A percentile compares a stretch with the other conserved stretches of the same genome.
Conservation (phyloP, 2,888 invertebrate species). For the Nipponacmea schrenckii region DNA sequence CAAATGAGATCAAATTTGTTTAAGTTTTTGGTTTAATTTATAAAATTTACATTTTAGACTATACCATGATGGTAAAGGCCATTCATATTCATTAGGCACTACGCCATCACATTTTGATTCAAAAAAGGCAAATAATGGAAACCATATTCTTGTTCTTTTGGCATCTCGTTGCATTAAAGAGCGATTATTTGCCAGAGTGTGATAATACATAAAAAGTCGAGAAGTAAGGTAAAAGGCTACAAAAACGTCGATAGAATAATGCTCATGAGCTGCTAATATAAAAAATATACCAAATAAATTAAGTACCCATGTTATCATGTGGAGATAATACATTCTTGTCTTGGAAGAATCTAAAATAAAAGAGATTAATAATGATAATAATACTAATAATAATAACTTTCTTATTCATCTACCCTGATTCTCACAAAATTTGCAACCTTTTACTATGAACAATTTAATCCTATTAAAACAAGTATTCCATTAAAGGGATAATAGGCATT, state of each 20-base stretch:
- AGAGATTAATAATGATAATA: too few species aligned
- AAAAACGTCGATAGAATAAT: conserved; percentile 99
- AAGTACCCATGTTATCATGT: conserved; percentile 96
- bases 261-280: conserved; percentile 98
- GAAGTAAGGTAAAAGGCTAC: conserved; percentile 98
- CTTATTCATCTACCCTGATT: not conserved
- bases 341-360: conserved; percentile 86
- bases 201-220: conserved; percentile 96
- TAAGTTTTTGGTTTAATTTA: conserved; percentile 11
- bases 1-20: not conserved
- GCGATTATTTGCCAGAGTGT: conserved; percentile 95
- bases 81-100: conserved; percentile 90
- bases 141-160: conserved; percentile 92
- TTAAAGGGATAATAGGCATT: too few species aligned
- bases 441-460: too few species aligned
- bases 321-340: conserved; percentile 87
- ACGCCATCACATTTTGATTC: conserved; percentile 76
- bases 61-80: conserved; percentile 46
- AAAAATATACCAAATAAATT: conserved; percentile 99
- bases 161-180: conserved; percentile 79
- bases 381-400: conserved; percentile 9
- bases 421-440: too few species aligned
- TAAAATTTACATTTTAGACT: not conserved
- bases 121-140: conserved; percentile 95
- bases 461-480: too few species aligned